phyloP scores from a whole-genome alignment of 2,113 vertebrate species.

The Talpa occidentalis region DNA sequence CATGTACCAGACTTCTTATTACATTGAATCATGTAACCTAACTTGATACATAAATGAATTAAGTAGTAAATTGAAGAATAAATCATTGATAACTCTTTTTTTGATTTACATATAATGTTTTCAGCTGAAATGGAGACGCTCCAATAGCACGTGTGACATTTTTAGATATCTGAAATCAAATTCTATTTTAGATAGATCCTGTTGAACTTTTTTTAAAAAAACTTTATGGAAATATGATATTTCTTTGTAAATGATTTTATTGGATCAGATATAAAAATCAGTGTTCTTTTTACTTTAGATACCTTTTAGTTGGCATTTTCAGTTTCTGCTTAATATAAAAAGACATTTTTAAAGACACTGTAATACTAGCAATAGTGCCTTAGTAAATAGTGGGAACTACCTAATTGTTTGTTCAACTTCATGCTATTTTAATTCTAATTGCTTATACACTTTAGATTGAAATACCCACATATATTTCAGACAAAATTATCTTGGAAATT shows the following conservation, averaged over 20 bases:
- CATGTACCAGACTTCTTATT: slow-evolving; percentile 64
- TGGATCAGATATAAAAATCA: not conserved
- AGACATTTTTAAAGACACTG: not conserved
- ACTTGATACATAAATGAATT: slow-evolving; percentile 4
- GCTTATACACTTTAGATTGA: not conserved
- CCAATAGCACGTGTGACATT: not conserved
- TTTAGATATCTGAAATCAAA: slow-evolving; percentile 38
- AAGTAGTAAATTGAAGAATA: not conserved
- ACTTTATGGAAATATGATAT: not conserved
- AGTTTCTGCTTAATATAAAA: no score
- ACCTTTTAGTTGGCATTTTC: no score
- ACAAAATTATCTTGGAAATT: slow-evolving; percentile 5
- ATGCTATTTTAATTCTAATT: not conserved
- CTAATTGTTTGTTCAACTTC: not conserved
- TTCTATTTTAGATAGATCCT: slow-evolving; percentile 34
- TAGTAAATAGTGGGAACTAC: not conserved
- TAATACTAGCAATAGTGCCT: not conserved
- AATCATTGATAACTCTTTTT: slow-evolving; percentile 52
- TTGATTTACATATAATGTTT: not conserved
- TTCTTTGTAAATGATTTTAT: not conserved
- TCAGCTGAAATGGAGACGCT: not conserved
- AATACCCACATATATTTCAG: not conserved
- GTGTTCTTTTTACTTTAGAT: not conserved
- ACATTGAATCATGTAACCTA: not conserved
- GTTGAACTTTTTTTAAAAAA: no score